phyloP scores from a whole-genome alignment of 2,797 vertebrate genomes.

The Mallotus villosus region DNA sequence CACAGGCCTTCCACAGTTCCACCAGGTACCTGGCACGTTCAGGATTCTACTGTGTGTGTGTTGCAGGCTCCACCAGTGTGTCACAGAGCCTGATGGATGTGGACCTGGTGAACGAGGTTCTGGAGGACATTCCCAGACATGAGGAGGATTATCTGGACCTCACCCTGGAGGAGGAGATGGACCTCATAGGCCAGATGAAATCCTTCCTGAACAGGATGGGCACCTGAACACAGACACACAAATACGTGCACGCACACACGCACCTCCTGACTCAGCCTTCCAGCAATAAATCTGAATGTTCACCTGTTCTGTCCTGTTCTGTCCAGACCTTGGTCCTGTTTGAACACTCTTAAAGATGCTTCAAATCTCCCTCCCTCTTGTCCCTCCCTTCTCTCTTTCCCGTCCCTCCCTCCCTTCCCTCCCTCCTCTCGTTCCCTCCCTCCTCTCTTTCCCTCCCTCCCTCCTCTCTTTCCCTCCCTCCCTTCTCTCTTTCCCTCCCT shows the following conservation, averaged over 20 bases:
- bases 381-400: background rate
- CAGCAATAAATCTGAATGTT: too few species aligned
- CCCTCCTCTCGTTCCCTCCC: background rate
- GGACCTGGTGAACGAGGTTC: constrained; percentile 86
- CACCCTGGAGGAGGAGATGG: constrained; percentile 89
- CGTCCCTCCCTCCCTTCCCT: background rate
- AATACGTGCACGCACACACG: background rate
- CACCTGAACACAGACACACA: background rate
- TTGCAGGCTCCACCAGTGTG: constrained; percentile 66
- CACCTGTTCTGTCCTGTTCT: too few species aligned
- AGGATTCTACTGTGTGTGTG: background rate
- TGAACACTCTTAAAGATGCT: background rate
- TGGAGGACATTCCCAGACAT: constrained; percentile 89
- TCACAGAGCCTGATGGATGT: constrained; percentile 77
- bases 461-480: background rate
- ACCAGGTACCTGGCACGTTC: background rate
- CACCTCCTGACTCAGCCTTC: background rate
- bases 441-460: background rate
- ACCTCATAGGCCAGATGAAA: constrained; percentile 83
- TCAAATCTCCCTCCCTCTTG: background rate
- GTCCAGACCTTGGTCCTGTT: background rate
- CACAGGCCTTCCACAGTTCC: background rate
- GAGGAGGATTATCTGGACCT: constrained; percentile 97
- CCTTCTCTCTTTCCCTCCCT: background rate
- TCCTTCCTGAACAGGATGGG: constrained; percentile 68